These are phyloP conservation scores for Orthosia gracilis DNA, from an alignment of 2,888 invertebrate genomes.

Conservation along the genomic window DNA sequence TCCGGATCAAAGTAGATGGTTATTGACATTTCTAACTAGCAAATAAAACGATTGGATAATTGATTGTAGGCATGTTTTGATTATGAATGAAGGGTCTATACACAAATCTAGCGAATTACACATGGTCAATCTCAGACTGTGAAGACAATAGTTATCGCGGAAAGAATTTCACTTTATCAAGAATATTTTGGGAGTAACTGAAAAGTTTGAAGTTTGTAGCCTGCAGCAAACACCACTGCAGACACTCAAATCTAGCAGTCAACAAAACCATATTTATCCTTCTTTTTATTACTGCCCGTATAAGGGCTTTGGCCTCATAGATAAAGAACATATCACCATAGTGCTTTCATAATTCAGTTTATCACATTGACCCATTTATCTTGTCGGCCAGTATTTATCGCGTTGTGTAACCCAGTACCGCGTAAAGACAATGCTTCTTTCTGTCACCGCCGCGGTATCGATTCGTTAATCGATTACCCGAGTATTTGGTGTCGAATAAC, in stretches of 20 bases:
- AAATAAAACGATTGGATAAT: background rate
- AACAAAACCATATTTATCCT: background rate
- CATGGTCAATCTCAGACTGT: too few relatives aligned
- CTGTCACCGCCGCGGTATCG: conserved; percentile 21
- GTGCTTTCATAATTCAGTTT: conserved; percentile 58
- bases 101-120: too few relatives aligned
- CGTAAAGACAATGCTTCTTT: conserved; percentile 49
- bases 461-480: conserved; percentile 52
- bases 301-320: conserved; percentile 34
- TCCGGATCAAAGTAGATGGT: background rate
- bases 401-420: conserved; percentile 29
- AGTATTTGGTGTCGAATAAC: conserved; percentile 26
- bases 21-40: background rate
- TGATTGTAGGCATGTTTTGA: background rate
- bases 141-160: too few relatives aligned
- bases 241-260: background rate
- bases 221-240: background rate
- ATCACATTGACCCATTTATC: conserved; percentile 56
- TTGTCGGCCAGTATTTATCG: conserved; percentile 33
- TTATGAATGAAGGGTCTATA: background rate
- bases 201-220: background rate
- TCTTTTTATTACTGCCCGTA: background rate
- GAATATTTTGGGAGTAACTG: too few relatives aligned
- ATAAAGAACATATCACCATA: conserved; percentile 31
- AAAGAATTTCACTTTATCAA: too few relatives aligned